Percentiles rank a stretch among this genome's conserved stretches.
Conservation (phyloP, 1,140 invertebrate genomes). For the Littorina saxatilis region DNA sequence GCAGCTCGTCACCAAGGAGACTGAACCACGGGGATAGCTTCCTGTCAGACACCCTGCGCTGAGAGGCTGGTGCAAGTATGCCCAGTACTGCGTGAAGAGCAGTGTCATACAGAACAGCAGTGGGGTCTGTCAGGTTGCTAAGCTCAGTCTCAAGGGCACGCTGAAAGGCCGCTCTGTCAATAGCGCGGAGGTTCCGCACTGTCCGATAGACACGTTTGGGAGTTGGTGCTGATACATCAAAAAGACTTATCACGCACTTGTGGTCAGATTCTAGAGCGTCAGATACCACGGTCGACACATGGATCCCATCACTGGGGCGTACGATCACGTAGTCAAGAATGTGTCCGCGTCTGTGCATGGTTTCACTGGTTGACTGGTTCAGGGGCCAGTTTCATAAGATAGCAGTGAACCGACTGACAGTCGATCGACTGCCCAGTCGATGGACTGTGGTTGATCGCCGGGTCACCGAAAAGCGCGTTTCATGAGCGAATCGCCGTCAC, state of each 20-base stretch:
- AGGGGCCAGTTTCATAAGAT: neutral
- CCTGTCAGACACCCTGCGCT: too few species aligned
- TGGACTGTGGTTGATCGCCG: too few species aligned
- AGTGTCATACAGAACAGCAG: too few species aligned
- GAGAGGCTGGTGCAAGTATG: too few species aligned
- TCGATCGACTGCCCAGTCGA: too few species aligned
- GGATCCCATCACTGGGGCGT: neutral
- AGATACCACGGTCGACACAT: neutral
- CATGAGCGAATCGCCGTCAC: neutral
- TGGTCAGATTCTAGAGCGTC: neutral
- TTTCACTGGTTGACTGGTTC: neutral
- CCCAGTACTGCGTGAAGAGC: too few species aligned
- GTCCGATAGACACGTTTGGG: neutral
- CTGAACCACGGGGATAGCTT: neutral
- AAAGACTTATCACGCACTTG: neutral
- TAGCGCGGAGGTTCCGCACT: too few species aligned
- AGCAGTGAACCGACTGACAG: neutral
- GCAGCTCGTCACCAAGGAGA: neutral
- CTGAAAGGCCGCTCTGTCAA: neutral
- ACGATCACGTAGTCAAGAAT: neutral
- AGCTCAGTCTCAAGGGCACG: neutral
- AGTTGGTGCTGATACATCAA: neutral
- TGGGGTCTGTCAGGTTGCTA: neutral
- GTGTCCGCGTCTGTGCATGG: neutral
- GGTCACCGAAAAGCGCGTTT: too few species aligned